Base-by-base conservation (phyloP, 2,797 vertebrate genomes). In the Cichlasoma orientale region DNA sequence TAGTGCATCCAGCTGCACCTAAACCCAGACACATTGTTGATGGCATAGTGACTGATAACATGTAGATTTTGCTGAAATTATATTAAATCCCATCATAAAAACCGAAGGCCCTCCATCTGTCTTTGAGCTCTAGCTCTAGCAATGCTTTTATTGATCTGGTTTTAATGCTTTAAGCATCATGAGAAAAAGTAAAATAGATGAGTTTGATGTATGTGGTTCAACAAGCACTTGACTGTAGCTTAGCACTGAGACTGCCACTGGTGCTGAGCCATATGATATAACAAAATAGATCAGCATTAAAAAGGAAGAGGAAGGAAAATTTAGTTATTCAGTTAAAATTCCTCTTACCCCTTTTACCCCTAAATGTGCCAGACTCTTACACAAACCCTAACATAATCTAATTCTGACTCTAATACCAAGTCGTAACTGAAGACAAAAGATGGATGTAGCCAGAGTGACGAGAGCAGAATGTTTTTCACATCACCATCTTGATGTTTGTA, bases 161-260 rank as follows among this genome's bases (percentile, higher is more conserved):
- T 69, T 7, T 18, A 74, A 47, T 8, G 74, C 52, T 66, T 25
- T 2, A 6, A 61, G 19, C 18, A 38, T 18, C 19, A 25, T 1
- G 11, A 33, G 61, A 7, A 29, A 71, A 71, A 59, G 19, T 27
- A 4, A 27, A 27, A 19, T 27, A 27, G 25, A 69, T 81, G 7
- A 69, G 70, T 72, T 27, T 70, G 18, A 74, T 56, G 56, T 36
- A 70, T 29, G 59, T 41, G 16, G 16, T 58, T 86, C 9, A 82
- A 4, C 16, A 47, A 41, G 5, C 53, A 13, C 58, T 47, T 68
- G 73, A 80, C 83, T 56, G 31, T 29, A 82, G 75, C 47, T 73
- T 9, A 56, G 19, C 41, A 41, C 41, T 10, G 2, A 38, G 21
- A 25, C 10, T 12, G 47, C 57, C 84, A 89, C 72, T 88, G 52